A percentile compares a stretch with the other conserved stretches of the same genome.
These are phyloP conservation scores for Diarsia mendica DNA, from an alignment of 2,888 invertebrate species.

Conservation along the genomic window DNA sequence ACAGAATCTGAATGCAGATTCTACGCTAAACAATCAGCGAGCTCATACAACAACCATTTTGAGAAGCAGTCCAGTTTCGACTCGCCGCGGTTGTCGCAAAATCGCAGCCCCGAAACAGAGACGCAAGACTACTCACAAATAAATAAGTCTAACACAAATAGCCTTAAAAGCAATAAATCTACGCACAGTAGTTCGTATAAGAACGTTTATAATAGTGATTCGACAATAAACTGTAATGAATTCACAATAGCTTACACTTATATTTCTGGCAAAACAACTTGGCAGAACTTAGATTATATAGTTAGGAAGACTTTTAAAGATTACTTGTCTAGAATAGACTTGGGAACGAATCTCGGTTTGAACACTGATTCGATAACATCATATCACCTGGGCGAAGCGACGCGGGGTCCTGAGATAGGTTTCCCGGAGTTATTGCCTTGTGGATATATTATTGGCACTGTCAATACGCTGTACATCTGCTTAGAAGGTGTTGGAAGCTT, in stretches of 20 bases:
- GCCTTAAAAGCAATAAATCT: constrained; percentile 90
- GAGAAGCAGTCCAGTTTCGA: constrained; percentile 88
- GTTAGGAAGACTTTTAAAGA: constrained; percentile 98
- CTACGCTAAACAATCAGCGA: constrained; percentile 88
- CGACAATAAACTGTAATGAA: constrained; percentile 92
- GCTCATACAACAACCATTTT: constrained; percentile 85
- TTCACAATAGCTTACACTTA: constrained; percentile 96
- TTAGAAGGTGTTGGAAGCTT: constrained; percentile 96
- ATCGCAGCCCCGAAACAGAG: constrained; percentile 86
- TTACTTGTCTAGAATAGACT: constrained; percentile 97
- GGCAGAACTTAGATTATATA: constrained; percentile 98
- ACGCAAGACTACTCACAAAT: constrained; percentile 85
- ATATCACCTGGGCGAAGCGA: constrained; percentile 98
- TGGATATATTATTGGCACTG: constrained; percentile 97
- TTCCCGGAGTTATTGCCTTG: constrained; percentile 97
- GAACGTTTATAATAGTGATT: constrained; percentile 88
- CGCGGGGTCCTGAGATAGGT: constrained; percentile 94
- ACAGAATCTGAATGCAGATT: constrained; percentile 91
- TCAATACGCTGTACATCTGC: constrained; percentile 96
- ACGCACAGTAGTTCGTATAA: constrained; percentile 88
- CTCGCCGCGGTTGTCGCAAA: constrained; percentile 86
- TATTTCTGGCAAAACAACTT: constrained; percentile 97
- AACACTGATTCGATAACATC: constrained; percentile 97
- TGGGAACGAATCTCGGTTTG: constrained; percentile 96
- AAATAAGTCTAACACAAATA: constrained; percentile 89